phyloP scores from a whole-genome alignment of 2,113 vertebrate species.

The Heterotilapia buettikoferi region DNA sequence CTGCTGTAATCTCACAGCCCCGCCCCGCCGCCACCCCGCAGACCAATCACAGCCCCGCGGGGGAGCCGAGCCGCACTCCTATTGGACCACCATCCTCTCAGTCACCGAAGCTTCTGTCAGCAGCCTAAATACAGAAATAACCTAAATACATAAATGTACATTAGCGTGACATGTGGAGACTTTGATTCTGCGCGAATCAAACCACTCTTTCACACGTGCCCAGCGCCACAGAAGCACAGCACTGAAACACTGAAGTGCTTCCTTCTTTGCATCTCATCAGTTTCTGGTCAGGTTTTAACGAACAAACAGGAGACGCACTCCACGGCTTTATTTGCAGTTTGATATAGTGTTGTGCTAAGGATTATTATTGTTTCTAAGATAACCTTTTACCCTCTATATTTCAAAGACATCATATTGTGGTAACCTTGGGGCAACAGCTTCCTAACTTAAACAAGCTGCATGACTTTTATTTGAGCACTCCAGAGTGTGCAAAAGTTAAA shows the following conservation, averaged over 20 bases:
- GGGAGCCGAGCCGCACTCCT: background rate
- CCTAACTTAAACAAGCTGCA: background rate
- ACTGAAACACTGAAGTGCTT: background rate
- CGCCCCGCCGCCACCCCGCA: background rate
- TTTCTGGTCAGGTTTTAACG: background rate
- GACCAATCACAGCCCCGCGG: conserved; percentile 1
- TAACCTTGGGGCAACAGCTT: background rate
- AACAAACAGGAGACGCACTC: background rate
- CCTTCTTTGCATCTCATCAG: background rate
- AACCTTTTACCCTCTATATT: background rate
- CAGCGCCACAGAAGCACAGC: background rate
- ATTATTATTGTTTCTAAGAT: background rate
- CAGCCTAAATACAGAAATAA: conserved; percentile 53
- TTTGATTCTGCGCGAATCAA: conserved; percentile 20
- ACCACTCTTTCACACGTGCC: background rate
- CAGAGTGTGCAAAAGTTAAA: background rate
- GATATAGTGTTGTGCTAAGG: background rate
- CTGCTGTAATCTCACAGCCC: conserved; percentile 33
- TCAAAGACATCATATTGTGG: background rate
- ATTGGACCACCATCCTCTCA: background rate
- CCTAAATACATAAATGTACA: conserved; percentile 44
- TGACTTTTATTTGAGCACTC: background rate
- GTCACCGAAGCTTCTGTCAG: background rate
- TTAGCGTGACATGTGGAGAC: conserved; percentile 19
- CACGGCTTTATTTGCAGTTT: background rate